phyloP scores from a whole-genome alignment of 2,888 invertebrate species.

The Andricus quercusramuli region DNA sequence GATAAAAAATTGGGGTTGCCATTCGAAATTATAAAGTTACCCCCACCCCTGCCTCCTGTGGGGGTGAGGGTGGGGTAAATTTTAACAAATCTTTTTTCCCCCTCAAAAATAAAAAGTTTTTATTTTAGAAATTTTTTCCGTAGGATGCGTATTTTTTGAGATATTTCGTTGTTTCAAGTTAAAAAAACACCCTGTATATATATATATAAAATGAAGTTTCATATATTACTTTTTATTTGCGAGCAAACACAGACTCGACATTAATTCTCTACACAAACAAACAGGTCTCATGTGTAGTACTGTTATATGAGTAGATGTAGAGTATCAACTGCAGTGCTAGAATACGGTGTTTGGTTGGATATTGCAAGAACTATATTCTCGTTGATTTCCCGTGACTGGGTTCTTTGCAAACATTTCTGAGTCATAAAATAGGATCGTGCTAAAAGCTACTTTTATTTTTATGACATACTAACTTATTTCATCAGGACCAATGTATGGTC shows the following conservation, averaged over 20 bases:
- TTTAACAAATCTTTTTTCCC: too few relatives aligned
- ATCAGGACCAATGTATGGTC: not conserved
- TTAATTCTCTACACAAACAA: slow-evolving; percentile 15
- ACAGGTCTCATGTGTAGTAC: not conserved
- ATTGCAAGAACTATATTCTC: not conserved
- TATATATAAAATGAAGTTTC: not conserved
- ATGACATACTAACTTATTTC: not conserved
- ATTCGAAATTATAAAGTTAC: too few relatives aligned
- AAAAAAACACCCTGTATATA: too few relatives aligned
- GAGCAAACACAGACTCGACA: not conserved
- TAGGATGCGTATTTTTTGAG: too few relatives aligned
- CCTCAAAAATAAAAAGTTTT: too few relatives aligned
- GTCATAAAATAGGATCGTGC: not conserved
- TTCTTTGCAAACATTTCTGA: slow-evolving; percentile 11
- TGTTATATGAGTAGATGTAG: not conserved
- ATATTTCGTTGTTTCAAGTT: too few relatives aligned
- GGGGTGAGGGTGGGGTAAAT: too few relatives aligned
- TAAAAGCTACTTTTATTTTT: not conserved
- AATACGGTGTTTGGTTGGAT: not conserved
- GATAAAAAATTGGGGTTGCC: too few relatives aligned
- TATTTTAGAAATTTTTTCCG: too few relatives aligned
- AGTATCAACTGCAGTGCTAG: not conserved
- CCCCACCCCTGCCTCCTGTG: too few relatives aligned
- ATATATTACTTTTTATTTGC: not conserved
- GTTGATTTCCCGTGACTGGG: slow-evolving; percentile 9